Evolutionary conservation across 2,797 vertebrate species (phyloP).

Genomic region (Paedocypris micromegethes): DNA sequence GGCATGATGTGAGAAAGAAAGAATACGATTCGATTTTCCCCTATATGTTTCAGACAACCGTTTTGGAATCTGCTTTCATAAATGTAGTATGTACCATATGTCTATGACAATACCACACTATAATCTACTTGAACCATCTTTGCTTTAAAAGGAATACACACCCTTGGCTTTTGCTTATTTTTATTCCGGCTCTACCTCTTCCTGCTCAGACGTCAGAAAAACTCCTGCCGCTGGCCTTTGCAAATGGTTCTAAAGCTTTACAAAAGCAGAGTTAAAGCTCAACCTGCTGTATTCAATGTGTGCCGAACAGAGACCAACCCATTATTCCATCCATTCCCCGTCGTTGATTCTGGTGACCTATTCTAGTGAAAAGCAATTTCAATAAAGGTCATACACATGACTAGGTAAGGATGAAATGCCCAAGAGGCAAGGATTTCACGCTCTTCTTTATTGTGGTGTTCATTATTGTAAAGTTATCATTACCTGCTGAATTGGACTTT

Average conservation of each 20-base stretch:
- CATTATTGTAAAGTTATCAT: constrained; percentile 16
- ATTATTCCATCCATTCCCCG: constrained; percentile 32
- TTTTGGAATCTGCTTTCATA: too few species aligned
- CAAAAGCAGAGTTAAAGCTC: constrained; percentile 38
- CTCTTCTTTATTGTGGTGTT: constrained; percentile 29
- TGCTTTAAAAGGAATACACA: background rate
- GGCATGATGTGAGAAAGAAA: background rate
- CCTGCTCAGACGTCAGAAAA: background rate
- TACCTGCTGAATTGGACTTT: constrained; percentile 1
- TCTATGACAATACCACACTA: too few species aligned
- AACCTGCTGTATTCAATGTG: constrained; percentile 26
- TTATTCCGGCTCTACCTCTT: background rate
- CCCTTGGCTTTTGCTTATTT: background rate
- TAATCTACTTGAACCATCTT: background rate
- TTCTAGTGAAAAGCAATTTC: constrained; percentile 51
- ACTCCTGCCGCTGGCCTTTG: constrained; percentile 24
- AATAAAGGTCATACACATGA: constrained; percentile 49
- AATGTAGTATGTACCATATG: too few species aligned
- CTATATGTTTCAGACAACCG: too few species aligned
- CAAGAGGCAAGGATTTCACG: constrained; percentile 19
- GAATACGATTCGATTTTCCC: too few species aligned
- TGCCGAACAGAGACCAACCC: constrained; percentile 38
- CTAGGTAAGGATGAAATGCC: constrained; percentile 31
- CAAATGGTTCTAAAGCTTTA: constrained; percentile 36
- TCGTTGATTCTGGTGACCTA: constrained; percentile 44